These are phyloP conservation scores for Hartigia nigra DNA, from an alignment of 2,888 invertebrate genomes.

Conservation along the genomic window DNA sequence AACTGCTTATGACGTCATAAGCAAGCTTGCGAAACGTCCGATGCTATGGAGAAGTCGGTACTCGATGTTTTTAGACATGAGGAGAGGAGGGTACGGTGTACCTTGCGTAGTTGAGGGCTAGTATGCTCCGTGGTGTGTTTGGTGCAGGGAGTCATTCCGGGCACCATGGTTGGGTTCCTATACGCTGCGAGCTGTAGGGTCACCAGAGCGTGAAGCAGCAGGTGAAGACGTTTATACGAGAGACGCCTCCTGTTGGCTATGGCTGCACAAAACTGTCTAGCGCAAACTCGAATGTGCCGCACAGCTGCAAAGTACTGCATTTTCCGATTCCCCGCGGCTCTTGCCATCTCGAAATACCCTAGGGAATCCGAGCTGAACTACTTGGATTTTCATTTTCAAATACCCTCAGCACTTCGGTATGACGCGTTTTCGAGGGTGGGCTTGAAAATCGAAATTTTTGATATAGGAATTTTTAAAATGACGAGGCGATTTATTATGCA, in stretches of 20 bases:
- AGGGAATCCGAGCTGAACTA: not conserved
- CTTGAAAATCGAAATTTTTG: not conserved
- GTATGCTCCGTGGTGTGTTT: not conserved
- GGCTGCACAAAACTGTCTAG: slow-evolving; percentile 43
- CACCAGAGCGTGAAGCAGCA: slow-evolving; percentile 47
- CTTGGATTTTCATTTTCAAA: not conserved
- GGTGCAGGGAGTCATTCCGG: not conserved
- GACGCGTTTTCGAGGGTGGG: not conserved
- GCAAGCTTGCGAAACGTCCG: slow-evolving; percentile 42
- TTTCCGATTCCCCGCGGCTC: slow-evolving; percentile 38
- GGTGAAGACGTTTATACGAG: slow-evolving; percentile 51
- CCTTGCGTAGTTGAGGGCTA: slow-evolving; percentile 14
- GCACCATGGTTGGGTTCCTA: slow-evolving; percentile 1
- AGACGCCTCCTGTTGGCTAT: slow-evolving; percentile 36
- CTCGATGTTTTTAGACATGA: slow-evolving; percentile 12
- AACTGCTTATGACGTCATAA: slow-evolving; percentile 47
- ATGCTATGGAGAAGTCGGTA: slow-evolving; percentile 14
- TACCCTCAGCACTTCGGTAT: not conserved
- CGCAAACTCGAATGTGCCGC: slow-evolving; percentile 25
- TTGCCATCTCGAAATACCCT: not conserved
- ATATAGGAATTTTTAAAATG: not conserved
- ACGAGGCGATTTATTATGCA: not conserved
- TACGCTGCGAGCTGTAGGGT: slow-evolving; percentile 25
- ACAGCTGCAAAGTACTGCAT: slow-evolving; percentile 42
- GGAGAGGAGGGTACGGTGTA: not conserved